Base-by-base conservation (phyloP, 1,140 invertebrate genomes). In the Proctacanthus coquilletti region DNA sequence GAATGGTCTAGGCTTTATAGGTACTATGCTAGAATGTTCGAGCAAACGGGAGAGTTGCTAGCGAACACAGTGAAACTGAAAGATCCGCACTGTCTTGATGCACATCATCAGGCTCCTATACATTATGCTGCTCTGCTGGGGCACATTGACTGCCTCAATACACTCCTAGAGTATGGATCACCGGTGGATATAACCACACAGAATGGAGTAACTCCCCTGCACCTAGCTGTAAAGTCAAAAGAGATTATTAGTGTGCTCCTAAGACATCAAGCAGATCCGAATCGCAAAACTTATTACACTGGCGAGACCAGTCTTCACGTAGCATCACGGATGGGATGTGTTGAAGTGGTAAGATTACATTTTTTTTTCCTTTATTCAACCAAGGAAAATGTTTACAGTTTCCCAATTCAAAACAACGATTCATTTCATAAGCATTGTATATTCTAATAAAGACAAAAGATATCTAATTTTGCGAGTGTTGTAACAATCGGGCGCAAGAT, bases 171-270 rank as follows among this genome's bases (percentile, higher is more conserved):
- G 48, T 80, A 91, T 61, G 80, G 83, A 41, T 87, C 88, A 8
- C 77, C 78, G 38, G 71, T 88, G 21, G 79, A 77, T 43, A 72
- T 81, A 11, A 72, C 75, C 9, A 88, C 85, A 21, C 84, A 82
- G 61, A 87, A 86, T 58, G 86, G 88, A 39, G 88, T 91, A 53
- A 88, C 87, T 19, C 84, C 91, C 3, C 64, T 96, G 9, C 91
- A 96, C 64, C 72, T 92, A 43, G 88, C 88, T 15, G 77, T 85
- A 3, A 89, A 91, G 52, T 47, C 49, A 20, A 25, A 21, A 9
- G 47, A 51, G n/a, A 49, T 59, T 5, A 49, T 45, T 3, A 30
- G 42, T 1, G 34, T 52, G 15, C 34, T 59, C 10, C 46, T 59
- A 18, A 42, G 55, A 34, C 48, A 56, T 15, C 48, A 52, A 5